phyloP scores from a whole-genome alignment of 2,888 invertebrate species.

The Stenolophus ochropezus region DNA sequence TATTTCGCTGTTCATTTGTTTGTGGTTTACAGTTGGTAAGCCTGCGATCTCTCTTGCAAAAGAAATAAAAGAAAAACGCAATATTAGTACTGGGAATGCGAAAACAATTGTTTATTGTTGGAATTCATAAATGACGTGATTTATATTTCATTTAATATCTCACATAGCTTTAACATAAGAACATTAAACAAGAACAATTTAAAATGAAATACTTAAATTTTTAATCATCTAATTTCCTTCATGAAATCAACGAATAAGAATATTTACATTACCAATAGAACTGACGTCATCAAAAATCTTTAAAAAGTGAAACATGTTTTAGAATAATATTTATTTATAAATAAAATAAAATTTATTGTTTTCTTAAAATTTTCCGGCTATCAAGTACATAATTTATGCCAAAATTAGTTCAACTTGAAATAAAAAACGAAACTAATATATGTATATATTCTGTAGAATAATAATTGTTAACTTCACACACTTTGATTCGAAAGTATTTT shows the following conservation, averaged over 20 bases:
- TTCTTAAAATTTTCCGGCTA: no score
- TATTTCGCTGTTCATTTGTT: conserved; percentile 46
- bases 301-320: no score
- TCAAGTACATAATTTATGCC: not conserved
- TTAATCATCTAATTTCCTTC: no score
- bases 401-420: not conserved
- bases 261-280: no score
- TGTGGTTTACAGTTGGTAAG: conserved; percentile 16
- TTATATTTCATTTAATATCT: no score
- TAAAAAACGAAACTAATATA: not conserved
- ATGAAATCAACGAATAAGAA: no score
- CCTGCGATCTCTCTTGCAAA: not conserved
- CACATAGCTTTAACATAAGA: no score
- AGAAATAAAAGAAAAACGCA: conserved; percentile 8
- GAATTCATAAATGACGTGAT: not conserved
- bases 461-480: conserved; percentile 8
- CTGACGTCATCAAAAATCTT: no score
- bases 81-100: not conserved
- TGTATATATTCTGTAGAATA: not conserved
- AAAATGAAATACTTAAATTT: no score
- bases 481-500: conserved; percentile 22
- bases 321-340: no score
- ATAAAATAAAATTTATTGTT: no score
- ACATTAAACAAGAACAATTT: no score
- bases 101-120: conserved; percentile 18